Evolutionary conservation across 2,888 invertebrate genomes (phyloP), one percentile per base, ranked within the genome.

Genomic region (Platycheirus rosarum): DNA sequence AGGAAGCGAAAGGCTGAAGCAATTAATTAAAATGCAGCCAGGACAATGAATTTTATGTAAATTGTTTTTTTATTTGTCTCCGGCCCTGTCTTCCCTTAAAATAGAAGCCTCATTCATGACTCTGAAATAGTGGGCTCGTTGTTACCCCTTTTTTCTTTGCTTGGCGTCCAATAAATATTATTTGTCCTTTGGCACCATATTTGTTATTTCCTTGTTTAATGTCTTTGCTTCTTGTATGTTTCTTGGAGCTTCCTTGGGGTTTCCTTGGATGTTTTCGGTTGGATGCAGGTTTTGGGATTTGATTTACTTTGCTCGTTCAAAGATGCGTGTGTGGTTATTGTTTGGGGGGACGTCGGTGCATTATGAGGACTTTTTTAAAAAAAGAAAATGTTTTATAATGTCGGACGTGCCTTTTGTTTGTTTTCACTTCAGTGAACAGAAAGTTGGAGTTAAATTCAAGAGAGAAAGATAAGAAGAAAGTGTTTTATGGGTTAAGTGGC

Each of bases 151-250:
- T 63, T 46, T 62, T 35, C 32, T 26, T 51, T 4, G 23, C 14
- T 40, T 78, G 84, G 84, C 84, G 84, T 77, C 84, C 26, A 78
- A 84, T 84, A 84, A 84, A 84, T 84, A 84, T 84, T 69, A 42
- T 48, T 63, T 55, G 42, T 82, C 57, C 65, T 60, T 29, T 74
- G 65, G 63, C 62, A 77, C 49, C 40, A 71, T 77, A 68, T 77
- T 82, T 82, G 77, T 71, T 82, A 74, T 77, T 70, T 76, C 46
- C 70, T 75, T 26, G 44, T 69, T 57, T 65, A 70, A 75, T 82
- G 68, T 82, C 68, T 57, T 77, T 57, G 60, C 65, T 63, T 63
- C 57, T 63, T 37, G 29, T 70, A 35, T 62, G 57, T 20, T 8
- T 60, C 16, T 62, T 55, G 6, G 26, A 5, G 26, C 9, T 9